phyloP scores from a whole-genome alignment of 2,797 vertebrate species.

The Arctocebus calabarensis region DNA sequence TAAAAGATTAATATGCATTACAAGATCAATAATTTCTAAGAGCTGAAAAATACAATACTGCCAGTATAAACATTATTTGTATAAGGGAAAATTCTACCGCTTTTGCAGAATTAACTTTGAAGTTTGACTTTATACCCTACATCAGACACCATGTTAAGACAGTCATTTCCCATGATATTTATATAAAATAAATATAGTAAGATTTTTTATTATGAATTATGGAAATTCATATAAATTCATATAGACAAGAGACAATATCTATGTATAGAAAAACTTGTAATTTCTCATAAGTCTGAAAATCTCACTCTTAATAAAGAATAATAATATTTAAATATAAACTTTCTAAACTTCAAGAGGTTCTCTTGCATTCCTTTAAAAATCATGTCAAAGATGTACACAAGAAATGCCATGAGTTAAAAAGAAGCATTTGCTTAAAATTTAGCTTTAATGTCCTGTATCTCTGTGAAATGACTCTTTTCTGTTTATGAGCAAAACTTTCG shows the following conservation, averaged over 20 bases:
- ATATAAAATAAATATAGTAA: slow-evolving; percentile 48
- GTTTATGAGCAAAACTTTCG: neutral
- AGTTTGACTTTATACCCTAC: slow-evolving; percentile 30
- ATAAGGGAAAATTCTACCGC: neutral
- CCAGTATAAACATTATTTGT: neutral
- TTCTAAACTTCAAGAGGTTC: neutral
- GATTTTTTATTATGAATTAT: slow-evolving; percentile 34
- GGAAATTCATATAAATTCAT: neutral
- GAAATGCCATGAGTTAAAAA: slow-evolving; percentile 5
- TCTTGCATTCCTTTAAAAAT: neutral
- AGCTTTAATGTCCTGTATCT: neutral
- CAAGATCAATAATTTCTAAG: slow-evolving; percentile 30
- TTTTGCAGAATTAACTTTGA: neutral
- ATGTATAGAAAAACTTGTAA: neutral
- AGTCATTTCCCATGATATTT: slow-evolving; percentile 44
- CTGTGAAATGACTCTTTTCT: neutral
- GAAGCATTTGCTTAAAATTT: slow-evolving; percentile 39
- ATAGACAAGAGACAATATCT: neutral
- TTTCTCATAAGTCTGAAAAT: slow-evolving; percentile 4
- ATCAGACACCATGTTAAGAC: neutral
- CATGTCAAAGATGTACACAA: neutral
- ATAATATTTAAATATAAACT: neutral
- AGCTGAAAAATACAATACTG: neutral
- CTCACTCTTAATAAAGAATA: slow-evolving; percentile 22
- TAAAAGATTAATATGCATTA: neutral